These are phyloP conservation scores for Hydriomena furcata DNA, from an alignment of 2,888 invertebrate species.

Conservation along the genomic window DNA sequence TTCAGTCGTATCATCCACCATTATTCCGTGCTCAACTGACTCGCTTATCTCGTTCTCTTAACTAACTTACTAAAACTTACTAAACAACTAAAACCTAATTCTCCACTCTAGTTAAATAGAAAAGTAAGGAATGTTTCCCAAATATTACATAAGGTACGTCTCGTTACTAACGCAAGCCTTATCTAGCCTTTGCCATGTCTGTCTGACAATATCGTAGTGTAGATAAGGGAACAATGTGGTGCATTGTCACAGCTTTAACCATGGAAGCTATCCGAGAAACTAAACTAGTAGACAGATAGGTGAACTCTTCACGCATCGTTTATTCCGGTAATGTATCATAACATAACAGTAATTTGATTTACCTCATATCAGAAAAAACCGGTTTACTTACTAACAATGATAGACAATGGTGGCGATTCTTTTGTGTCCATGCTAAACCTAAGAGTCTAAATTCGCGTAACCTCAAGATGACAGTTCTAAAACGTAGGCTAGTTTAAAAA, in stretches of 20 bases:
- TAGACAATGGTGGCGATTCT: too few relatives aligned
- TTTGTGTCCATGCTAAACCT: too few relatives aligned
- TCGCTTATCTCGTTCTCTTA: background rate
- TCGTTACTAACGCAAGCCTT: constrained; percentile 8
- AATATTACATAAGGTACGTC: constrained; percentile 1
- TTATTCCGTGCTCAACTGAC: background rate
- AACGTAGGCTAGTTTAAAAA: too few relatives aligned
- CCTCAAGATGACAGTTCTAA: too few relatives aligned
- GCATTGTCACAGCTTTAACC: constrained; percentile 9
- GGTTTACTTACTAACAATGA: constrained; percentile 43
- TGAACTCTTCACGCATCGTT: constrained; percentile 39
- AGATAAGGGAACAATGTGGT: constrained; percentile 17
- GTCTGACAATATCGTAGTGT: constrained; percentile 16
- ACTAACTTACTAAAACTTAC: too few relatives aligned
- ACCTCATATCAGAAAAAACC: constrained; percentile 44
- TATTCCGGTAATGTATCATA: constrained; percentile 41
- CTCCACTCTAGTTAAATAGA: background rate
- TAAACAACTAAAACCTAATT: background rate
- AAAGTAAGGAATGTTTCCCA: constrained; percentile 3
- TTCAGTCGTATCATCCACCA: too few relatives aligned
- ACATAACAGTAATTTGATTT: constrained; percentile 47
- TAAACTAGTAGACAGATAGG: constrained; percentile 11
- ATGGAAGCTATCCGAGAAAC: constrained; percentile 14
- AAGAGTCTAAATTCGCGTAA: too few relatives aligned
- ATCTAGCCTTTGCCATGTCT: constrained; percentile 13